Evolutionary conservation across 2,888 invertebrate species (phyloP).

Genomic region (Thecocarcelia acutangulata): DNA sequence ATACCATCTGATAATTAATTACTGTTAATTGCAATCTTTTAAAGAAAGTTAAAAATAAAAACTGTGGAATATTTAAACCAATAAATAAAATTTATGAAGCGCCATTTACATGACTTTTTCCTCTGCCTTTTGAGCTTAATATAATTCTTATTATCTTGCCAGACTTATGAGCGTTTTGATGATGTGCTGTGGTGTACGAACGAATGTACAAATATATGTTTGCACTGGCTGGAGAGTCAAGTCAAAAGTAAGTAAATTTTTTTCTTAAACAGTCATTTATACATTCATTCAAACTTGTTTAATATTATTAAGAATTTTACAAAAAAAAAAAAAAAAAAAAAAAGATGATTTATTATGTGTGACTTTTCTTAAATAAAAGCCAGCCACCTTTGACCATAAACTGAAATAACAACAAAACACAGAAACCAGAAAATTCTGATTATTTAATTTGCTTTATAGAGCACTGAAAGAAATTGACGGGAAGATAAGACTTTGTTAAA

Average conservation of each 20-base stretch:
- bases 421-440: constrained; percentile 28
- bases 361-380: constrained; percentile 57
- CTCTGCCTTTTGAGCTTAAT: not conserved
- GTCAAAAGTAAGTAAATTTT: constrained; percentile 28
- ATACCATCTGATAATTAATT: constrained; percentile 57
- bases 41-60: not conserved
- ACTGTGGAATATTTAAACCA: not conserved
- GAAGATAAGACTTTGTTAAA: too few relatives aligned
- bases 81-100: constrained; percentile 25
- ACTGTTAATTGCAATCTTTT: constrained; percentile 32
- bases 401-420: constrained; percentile 12
- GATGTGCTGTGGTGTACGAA: not conserved
- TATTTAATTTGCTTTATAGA: not conserved
- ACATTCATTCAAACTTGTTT: not conserved
- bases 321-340: not conserved
- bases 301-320: constrained; percentile 1
- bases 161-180: constrained; percentile 22
- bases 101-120: constrained; percentile 11
- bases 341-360: constrained; percentile 28
- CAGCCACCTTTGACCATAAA: constrained; percentile 62
- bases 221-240: not conserved
- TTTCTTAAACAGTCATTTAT: not conserved
- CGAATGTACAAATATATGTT: not conserved
- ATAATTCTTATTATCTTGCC: constrained; percentile 29
- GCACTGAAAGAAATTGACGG: constrained; percentile 5